Percentiles rank a stretch among this genome's conserved stretches.
Evolutionary conservation across 2,888 invertebrate genomes (phyloP).

Genomic region (Gymnocheta viridis): DNA sequence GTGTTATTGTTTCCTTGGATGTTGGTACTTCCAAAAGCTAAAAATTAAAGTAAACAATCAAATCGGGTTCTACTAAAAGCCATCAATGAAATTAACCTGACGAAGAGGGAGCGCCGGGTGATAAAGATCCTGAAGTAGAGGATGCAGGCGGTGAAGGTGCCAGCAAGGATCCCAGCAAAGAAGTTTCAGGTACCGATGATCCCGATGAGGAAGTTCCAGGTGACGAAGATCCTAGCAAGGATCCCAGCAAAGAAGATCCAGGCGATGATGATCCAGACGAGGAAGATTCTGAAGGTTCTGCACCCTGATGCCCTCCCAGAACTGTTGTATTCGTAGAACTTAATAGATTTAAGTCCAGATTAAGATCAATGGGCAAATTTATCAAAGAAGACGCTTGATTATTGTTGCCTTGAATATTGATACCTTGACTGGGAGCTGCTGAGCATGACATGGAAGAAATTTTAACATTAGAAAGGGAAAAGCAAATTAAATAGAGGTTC

Average conservation of each 20-base stretch:
- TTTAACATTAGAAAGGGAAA: no score
- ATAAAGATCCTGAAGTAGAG: neutral
- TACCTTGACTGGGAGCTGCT: neutral
- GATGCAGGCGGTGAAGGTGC: neutral
- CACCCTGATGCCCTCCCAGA: neutral
- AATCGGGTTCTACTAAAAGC: neutral
- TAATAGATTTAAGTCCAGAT: neutral
- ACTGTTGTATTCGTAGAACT: neutral
- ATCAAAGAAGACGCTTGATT: neutral
- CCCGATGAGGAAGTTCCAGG: neutral
- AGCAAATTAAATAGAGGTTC: no score
- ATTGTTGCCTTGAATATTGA: neutral
- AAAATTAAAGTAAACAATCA: neutral
- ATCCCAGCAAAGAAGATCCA: neutral
- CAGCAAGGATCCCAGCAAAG: neutral
- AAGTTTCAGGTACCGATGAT: neutral
- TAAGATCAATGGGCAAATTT: neutral
- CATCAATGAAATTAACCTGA: neutral
- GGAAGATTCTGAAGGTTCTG: neutral
- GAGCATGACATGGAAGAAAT: neutral
- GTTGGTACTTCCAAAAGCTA: neutral
- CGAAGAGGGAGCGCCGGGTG: neutral
- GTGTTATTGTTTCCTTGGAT: constrained; percentile 9
- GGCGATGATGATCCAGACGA: no score
- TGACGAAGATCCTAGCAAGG: neutral